Base-by-base conservation (phyloP, 2,113 vertebrate genomes). In the Thermophis baileyi region DNA sequence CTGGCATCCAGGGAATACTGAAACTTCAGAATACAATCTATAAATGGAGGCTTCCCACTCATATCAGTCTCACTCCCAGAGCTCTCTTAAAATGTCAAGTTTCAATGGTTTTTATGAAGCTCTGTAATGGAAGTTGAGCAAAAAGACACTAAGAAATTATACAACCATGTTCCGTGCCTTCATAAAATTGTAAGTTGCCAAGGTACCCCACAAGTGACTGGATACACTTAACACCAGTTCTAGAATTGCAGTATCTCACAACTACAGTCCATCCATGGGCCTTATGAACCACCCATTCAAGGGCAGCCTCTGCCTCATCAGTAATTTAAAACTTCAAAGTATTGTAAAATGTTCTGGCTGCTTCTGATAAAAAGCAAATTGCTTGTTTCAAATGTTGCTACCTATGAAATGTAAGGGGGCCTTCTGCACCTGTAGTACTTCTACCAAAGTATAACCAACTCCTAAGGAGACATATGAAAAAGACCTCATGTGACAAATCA, bases 151-250 rank as follows among this genome's bases (percentile, higher is more conserved):
- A 69, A 88, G 46, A 51, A 63, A 88, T 10, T 11, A 55, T 86
- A 27, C 6, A 44, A 81, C 18, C 2, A 40, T 88, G 16, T 88
- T 11, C 20, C 7, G 1, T 69, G 22, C 46, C 63, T 54, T 57
- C 57, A 87, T 55, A 88, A 47, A 63, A 63, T 50, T 12, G 3
- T 40, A 30, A 16, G 18, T 40, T 55, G 35, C 49, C 90, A 54
- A 47, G 10, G 6, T 57, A 86, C 10, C 9, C 46, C 10, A 5
- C 46, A 81, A 11, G 12, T 88, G 87, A 89, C 47, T 24, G 44
- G n/a, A 0, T 27, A 92, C 94, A 87, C 12, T 47, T 90, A 90
- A 95, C 89, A 93, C 1, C 46, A 88, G 53, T 57, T 47, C 30
- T 24, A 55, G 57, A 92, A 94, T 22, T 40, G 18, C 11, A n/a